These are phyloP conservation scores for Echinops telfairi DNA, from an alignment of 2,113 vertebrate species.

Conservation along the genomic window DNA sequence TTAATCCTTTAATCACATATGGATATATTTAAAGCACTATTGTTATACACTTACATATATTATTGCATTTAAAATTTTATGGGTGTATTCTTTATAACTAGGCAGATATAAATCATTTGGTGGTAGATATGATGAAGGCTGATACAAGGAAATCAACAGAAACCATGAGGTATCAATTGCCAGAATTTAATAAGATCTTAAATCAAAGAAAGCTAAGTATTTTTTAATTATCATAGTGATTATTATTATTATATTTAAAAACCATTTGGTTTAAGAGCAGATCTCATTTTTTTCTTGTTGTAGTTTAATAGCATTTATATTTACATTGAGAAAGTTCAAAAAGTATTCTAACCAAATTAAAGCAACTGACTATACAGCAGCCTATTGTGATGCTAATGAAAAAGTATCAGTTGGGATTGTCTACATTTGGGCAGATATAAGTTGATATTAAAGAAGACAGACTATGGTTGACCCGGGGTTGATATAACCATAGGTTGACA, in stretches of 20 bases:
- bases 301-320: not conserved
- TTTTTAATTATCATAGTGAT: not conserved
- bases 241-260: not conserved
- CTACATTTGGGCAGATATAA: slow-evolving; percentile 40
- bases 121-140: not conserved
- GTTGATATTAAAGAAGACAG: slow-evolving; percentile 71
- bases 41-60: not conserved
- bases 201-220: not conserved
- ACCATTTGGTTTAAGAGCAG: not conserved
- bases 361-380: slow-evolving; percentile 15
- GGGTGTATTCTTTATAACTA: not conserved
- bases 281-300: not conserved
- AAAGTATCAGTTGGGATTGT: slow-evolving; percentile 32
- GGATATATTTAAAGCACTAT: not conserved
- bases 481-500: slow-evolving; percentile 65
- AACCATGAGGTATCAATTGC: not conserved
- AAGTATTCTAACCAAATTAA: not conserved
- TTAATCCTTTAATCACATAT: not conserved
- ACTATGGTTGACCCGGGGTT: slow-evolving; percentile 72
- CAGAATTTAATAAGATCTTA: slow-evolving; percentile 31
- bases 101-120: not conserved
- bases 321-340: not conserved
- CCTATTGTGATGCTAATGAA: slow-evolving; percentile 15
- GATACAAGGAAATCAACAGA: slow-evolving; percentile 27
- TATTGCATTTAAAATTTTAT: not conserved